Evolutionary conservation across 2,797 vertebrate genomes (phyloP).

Genomic region (Cyprinella venusta): DNA sequence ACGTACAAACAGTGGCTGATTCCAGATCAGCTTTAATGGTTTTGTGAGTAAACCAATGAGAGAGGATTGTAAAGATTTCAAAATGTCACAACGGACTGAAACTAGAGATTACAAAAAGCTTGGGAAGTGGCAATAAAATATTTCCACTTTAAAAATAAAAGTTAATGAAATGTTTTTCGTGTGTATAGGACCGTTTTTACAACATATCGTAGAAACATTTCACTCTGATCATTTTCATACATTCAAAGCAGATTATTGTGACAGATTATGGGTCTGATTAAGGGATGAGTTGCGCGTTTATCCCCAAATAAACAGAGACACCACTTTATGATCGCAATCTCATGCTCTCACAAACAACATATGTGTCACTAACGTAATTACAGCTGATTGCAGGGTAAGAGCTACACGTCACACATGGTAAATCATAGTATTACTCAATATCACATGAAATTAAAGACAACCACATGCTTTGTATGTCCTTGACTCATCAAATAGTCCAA

Average conservation of each 20-base stretch:
- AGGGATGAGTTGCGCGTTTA: not conserved
- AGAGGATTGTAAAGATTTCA: slow-evolving; percentile 26
- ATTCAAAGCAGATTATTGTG: slow-evolving; percentile 20
- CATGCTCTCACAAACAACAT: slow-evolving; percentile 12
- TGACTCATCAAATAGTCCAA: slow-evolving; percentile 29
- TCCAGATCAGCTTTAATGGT: slow-evolving; percentile 32
- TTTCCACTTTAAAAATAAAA: not conserved
- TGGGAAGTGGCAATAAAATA: not conserved
- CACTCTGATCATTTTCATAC: slow-evolving; percentile 16
- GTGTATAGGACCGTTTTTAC: not conserved
- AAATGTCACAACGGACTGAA: slow-evolving; percentile 18
- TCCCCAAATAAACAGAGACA: slow-evolving; percentile 1
- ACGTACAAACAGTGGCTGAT: slow-evolving; percentile 26
- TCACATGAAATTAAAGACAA: slow-evolving; percentile 14
- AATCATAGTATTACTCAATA: slow-evolving; percentile 25
- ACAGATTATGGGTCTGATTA: slow-evolving; percentile 18
- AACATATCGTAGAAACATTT: not conserved
- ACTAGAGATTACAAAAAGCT: not conserved
- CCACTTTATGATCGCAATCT: slow-evolving; percentile 3
- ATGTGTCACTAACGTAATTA: slow-evolving; percentile 35
- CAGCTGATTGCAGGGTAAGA: slow-evolving; percentile 15
- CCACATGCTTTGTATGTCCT: not conserved
- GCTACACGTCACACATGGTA: slow-evolving; percentile 11
- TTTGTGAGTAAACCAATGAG: slow-evolving; percentile 18
- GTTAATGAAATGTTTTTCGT: not conserved